phyloP scores from a whole-genome alignment of 2,888 invertebrate genomes.

The Dasypogon diadema region DNA sequence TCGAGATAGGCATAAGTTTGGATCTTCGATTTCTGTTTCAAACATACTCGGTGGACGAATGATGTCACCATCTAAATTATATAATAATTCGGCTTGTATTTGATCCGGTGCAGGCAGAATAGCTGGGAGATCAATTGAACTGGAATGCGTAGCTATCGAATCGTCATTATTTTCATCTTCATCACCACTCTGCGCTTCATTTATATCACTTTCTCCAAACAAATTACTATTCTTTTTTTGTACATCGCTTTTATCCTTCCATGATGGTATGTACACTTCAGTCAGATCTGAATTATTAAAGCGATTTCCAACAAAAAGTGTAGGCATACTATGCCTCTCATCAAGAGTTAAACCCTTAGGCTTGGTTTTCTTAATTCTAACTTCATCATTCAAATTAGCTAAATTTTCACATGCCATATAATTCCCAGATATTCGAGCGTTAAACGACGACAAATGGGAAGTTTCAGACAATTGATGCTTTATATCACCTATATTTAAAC shows the following conservation, averaged over 20 bases:
- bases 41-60: slow-evolving; percentile 75
- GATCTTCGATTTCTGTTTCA: slow-evolving; percentile 66
- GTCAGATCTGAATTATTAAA: slow-evolving; percentile 72
- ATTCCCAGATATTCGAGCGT: slow-evolving; percentile 69
- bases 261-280: slow-evolving; percentile 71
- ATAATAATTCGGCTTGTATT: slow-evolving; percentile 71
- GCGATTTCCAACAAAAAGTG: slow-evolving; percentile 73
- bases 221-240: slow-evolving; percentile 63
- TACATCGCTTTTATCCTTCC: slow-evolving; percentile 65
- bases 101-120: slow-evolving; percentile 70
- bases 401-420: slow-evolving; percentile 79
- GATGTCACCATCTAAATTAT: slow-evolving; percentile 67
- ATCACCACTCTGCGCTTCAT: slow-evolving; percentile 33
- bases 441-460: slow-evolving; percentile 73
- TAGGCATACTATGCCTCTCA: slow-evolving; percentile 77
- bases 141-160: slow-evolving; percentile 71
- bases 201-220: not conserved
- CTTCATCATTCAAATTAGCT: slow-evolving; percentile 74
- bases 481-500: slow-evolving; percentile 65
- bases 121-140: slow-evolving; percentile 72
- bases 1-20: not conserved
- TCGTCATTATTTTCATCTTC: slow-evolving; percentile 58
- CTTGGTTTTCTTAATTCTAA: slow-evolving; percentile 68
- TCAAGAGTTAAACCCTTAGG: slow-evolving; percentile 61
- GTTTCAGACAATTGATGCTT: slow-evolving; percentile 73